Evolutionary conservation across 2,113 vertebrate species (phyloP), one percentile per base, ranked within the genome.

Genomic region (Cyprinodon tularosa): DNA sequence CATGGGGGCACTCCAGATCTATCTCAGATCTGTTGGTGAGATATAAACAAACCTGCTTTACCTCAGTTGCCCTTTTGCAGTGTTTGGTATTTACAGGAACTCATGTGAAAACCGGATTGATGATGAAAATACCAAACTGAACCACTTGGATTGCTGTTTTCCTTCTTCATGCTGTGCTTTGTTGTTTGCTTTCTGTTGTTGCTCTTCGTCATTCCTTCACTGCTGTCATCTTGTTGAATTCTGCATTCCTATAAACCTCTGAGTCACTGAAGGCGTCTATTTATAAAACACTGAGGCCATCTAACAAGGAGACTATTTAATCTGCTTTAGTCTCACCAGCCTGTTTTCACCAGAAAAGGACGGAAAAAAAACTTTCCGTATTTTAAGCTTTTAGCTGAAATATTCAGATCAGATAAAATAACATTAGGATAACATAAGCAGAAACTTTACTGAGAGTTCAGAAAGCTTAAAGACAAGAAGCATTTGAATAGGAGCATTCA

Each of bases 1-100:
- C 79, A 61, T 83, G 86, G 37, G 48, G 87, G 12, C 80, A 2
- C 29, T 72, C 9, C 1, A 81, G 48, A 12, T 65, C 86, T 22
- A 20, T 47, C 15, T 68, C 0, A 37, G 4, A 1, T 36, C 20
- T 12, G 15, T 29, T 57, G 12, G 0, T 5, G 15, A 36, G 48
- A 11, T 29, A 29, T 29, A 5, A 66, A 11, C 22, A 3, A 2
- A 6, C 12, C 44, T 45, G 44, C 17, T 44, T 29, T 29, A 29
- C 29, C 5, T 5, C 14, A 69, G 36, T 10, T 7, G 8, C 64
- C n/a, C 12, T 13, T 45, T 74, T 45, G 70, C 68, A 68, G 62
- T 50, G 50, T n/a, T 11, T 3, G 42, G 38, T 12, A 59, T 13
- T 88, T 80, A 53, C 44, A 10, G 66, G 84, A 91, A 86, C 84